Evolutionary conservation across 2,888 invertebrate species (phyloP), one percentile per base, ranked within the genome.

Genomic region (Chloroclysta siterata): DNA sequence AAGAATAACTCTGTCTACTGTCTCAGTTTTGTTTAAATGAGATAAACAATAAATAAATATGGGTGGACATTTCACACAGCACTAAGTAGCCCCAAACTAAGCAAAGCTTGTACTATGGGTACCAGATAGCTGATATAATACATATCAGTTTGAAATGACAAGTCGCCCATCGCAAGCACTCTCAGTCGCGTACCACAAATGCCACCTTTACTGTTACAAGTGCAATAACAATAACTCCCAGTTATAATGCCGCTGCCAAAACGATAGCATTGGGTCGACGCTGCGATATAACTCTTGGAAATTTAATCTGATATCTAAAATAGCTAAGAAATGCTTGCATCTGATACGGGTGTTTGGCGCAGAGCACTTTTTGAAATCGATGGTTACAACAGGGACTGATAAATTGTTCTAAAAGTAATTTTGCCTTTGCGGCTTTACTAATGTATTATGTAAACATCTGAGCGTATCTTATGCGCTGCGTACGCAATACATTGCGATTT

Each of bases 181-280:
- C 6, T 6, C 8, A 10, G 17, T 46, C 46, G 46, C 46, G 11
- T 46, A 1, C 3, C 17, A 17, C 46, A 46, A 46, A 17, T 11
- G 14, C 46, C 17, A 57, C 56, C 64, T 64, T 51, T 36, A 50
- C 50, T 46, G 59, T 51, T 51, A 47, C 59, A 59, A 64, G 55
- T 56, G 56, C 60, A 60, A 60, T 65, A 65, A 60, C 60, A 65
- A 60, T 65, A 60, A 60, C 57, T 65, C 60, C 50, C 29, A n/a
- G 56, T 59, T 65, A 57, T 57, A 57, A 65, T 65, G 56, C 57
- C 53, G 57, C 29, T 65, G 65, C 65, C 65, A 65, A 65, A 65
- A 57, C 60, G 60, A 57, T 60, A 53, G 65, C 65, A 60, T 56
- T 55, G 59, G 63, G 54, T 60, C 64, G 65, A 47, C 39, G 28